Percentiles rank a stretch among this genome's conserved stretches.
These are phyloP conservation scores for Latheticus oryzae DNA, from an alignment of 2,888 invertebrate species.

Conservation along the genomic window DNA sequence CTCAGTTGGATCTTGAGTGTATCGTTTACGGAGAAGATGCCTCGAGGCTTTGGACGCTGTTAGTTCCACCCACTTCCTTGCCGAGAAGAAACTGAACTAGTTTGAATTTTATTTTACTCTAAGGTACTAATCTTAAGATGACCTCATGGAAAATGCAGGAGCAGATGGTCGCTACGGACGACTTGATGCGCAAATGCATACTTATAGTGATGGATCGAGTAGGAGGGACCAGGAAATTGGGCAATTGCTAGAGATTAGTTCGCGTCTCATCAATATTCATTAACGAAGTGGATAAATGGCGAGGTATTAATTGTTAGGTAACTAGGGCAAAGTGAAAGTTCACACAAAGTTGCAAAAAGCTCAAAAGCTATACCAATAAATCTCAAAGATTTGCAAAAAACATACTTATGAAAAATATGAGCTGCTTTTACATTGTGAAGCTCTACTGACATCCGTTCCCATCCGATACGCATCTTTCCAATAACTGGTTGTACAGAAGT, in stretches of 20 bases:
- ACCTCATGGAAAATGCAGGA: constrained; percentile 42
- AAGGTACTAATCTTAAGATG: constrained; percentile 44
- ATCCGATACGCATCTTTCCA: constrained; percentile 52
- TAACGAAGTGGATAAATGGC: constrained; percentile 10
- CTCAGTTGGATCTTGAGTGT: constrained; percentile 47
- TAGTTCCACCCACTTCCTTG: constrained; percentile 59
- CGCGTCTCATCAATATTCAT: constrained; percentile 31
- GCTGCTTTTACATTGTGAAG: constrained; percentile 52
- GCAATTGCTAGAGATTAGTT: constrained; percentile 11
- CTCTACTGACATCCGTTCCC: constrained; percentile 58
- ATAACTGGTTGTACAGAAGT: constrained; percentile 47
- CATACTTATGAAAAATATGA: constrained; percentile 39
- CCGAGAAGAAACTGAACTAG: constrained; percentile 50
- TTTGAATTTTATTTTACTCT: constrained; percentile 48
- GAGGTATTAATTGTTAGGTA: constrained; percentile 15
- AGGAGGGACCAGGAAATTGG: constrained; percentile 4
- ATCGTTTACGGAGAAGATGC: constrained; percentile 52
- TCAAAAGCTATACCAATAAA: constrained; percentile 3
- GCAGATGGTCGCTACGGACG: constrained; percentile 38
- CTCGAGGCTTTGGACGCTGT: constrained; percentile 53
- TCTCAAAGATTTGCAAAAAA: constrained; percentile 16
- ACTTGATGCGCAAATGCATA: constrained; percentile 3
- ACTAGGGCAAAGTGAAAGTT: background rate
- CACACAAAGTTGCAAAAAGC: background rate
- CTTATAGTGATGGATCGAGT: background rate